Evolutionary conservation across 2,888 invertebrate species (phyloP).

Genomic region (Drosophila sordidapex): DNA sequence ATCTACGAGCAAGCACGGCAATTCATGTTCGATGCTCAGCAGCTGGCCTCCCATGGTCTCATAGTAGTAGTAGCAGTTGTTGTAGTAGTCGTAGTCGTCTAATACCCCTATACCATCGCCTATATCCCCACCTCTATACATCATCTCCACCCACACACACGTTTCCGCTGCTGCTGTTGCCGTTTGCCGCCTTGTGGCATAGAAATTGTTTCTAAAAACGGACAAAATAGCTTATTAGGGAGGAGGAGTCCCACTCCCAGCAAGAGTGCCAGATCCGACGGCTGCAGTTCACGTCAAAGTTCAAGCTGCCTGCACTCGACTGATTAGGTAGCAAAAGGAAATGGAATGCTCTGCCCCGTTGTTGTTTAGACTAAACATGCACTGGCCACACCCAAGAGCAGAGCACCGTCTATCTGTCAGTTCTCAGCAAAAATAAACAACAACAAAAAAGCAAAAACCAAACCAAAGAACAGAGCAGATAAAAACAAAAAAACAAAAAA

Average conservation of each 20-base stretch:
- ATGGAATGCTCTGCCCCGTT: constrained; percentile 59
- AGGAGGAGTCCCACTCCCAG: constrained; percentile 36
- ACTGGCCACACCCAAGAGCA: constrained; percentile 70
- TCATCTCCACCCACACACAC: constrained; percentile 56
- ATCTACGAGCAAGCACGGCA: constrained; percentile 56
- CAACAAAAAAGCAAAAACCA: constrained; percentile 36
- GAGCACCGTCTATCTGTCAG: constrained; percentile 63
- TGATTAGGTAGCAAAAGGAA: constrained; percentile 48
- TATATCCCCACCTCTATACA: constrained; percentile 21
- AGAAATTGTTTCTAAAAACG: constrained; percentile 76
- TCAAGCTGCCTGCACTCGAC: constrained; percentile 63
- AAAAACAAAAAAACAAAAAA: background rate
- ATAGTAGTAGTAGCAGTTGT: constrained; percentile 3
- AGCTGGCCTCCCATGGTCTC: constrained; percentile 67
- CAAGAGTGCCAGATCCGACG: constrained; percentile 43
- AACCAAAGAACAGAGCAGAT: constrained; percentile 27
- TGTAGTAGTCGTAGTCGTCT: constrained; percentile 1
- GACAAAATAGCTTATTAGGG: constrained; percentile 69
- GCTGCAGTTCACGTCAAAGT: constrained; percentile 76
- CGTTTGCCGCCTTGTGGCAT: constrained; percentile 49
- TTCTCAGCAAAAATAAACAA: constrained; percentile 70
- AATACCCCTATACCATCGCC: constrained; percentile 17
- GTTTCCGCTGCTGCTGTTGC: constrained; percentile 41
- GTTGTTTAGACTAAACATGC: constrained; percentile 72
- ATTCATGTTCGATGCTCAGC: constrained; percentile 73